A percentile compares a stretch with the other conserved stretches of the same genome.
phyloP scores from a whole-genome alignment of 2,113 vertebrate species.

The Chaetodon trifascialis region DNA sequence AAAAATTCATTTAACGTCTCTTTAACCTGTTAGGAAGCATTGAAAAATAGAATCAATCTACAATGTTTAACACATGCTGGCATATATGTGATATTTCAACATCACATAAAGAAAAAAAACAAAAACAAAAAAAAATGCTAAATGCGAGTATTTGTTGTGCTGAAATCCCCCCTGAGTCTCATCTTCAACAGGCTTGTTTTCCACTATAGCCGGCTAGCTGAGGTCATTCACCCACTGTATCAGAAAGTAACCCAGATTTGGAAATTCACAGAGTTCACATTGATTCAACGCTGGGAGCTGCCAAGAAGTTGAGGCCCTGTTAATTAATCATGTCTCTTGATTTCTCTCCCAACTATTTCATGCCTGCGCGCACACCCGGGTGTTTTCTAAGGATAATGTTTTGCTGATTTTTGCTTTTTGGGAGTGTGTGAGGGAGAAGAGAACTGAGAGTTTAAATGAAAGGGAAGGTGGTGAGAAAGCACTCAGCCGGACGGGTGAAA shows the following conservation, averaged over 20 bases:
- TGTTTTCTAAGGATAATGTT: not conserved
- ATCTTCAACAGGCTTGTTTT: not conserved
- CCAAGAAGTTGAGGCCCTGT: constrained; percentile 5
- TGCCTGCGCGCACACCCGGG: not conserved
- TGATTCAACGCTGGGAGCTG: not conserved
- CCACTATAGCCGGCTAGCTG: not conserved
- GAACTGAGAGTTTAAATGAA: not conserved
- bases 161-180: not conserved
- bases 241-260: constrained; percentile 7
- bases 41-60: not conserved
- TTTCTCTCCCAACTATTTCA: not conserved
- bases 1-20: not conserved
- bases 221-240: constrained; percentile 37
- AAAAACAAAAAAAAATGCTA: not conserved
- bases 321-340: constrained; percentile 20
- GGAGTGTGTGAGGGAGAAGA: not conserved
- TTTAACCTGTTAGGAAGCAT: not conserved
- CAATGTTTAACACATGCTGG: not conserved
- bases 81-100: not conserved
- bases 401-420: not conserved
- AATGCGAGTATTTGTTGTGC: not conserved
- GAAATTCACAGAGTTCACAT: constrained; percentile 44
- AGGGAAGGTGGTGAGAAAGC: not conserved
- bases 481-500: not conserved
- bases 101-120: not conserved